phyloP scores from a whole-genome alignment of 2,113 vertebrate genomes.

The Pseudorectes ferrugineus region DNA sequence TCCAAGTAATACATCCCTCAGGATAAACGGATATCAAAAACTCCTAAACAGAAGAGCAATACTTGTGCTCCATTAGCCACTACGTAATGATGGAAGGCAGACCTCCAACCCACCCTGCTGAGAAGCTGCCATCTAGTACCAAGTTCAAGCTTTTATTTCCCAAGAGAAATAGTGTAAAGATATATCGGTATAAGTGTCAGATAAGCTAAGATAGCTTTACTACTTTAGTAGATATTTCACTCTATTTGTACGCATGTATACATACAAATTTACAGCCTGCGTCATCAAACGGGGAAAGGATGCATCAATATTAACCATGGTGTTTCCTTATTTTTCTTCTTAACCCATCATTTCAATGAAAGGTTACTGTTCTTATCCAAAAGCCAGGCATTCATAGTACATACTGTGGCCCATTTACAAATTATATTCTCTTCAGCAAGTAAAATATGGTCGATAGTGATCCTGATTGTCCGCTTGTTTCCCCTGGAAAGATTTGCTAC shows the following conservation, averaged over 20 bases:
- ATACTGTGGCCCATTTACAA: background rate
- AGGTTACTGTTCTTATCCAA: background rate
- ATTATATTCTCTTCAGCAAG: background rate
- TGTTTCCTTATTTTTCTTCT: background rate
- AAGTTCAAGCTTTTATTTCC: background rate
- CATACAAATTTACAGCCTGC: background rate
- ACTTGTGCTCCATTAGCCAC: background rate
- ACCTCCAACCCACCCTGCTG: background rate
- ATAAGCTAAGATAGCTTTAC: background rate
- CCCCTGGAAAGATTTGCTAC: background rate
- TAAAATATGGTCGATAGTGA: background rate
- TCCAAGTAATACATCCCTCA: background rate
- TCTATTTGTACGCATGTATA: background rate
- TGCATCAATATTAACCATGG: background rate
- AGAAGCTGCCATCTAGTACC: background rate
- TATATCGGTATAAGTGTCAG: background rate
- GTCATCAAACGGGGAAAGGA: accelerated
- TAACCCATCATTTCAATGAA: background rate
- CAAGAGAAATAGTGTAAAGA: background rate
- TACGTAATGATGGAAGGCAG: background rate
- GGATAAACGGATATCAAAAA: background rate
- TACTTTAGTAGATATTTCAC: background rate
- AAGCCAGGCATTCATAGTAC: background rate
- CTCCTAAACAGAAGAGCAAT: background rate
- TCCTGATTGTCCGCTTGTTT: background rate